A percentile compares a stretch with the other conserved stretches of the same genome.
Evolutionary conservation across 2,888 invertebrate genomes (phyloP).

Genomic region (Exocentrus adspersus): DNA sequence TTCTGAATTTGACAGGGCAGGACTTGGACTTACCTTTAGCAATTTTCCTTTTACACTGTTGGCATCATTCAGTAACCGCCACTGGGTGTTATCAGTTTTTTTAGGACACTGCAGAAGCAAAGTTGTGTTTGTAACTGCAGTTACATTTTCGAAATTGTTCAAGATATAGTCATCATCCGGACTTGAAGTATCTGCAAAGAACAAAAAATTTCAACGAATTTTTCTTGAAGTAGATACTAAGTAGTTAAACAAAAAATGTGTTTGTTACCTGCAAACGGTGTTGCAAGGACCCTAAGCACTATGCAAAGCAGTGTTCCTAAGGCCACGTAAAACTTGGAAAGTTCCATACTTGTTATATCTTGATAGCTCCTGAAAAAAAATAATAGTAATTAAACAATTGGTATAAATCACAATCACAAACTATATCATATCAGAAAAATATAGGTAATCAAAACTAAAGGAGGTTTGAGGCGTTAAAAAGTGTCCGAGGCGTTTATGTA

Average conservation of each 20-base stretch:
- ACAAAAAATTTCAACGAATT: constrained; percentile 3
- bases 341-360: constrained; percentile 34
- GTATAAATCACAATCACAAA: not conserved
- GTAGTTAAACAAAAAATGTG: no score
- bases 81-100: constrained; percentile 17
- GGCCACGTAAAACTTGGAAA: constrained; percentile 31
- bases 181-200: constrained; percentile 21
- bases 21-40: constrained; percentile 11
- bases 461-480: no score
- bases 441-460: no score
- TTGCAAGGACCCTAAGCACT: constrained; percentile 25
- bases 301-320: constrained; percentile 27
- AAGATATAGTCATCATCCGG: constrained; percentile 4
- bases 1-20: no score
- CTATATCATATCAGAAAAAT: no score
- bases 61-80: constrained; percentile 24
- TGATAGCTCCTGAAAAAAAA: constrained; percentile 38
- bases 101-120: constrained; percentile 31
- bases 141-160: constrained; percentile 32
- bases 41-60: constrained; percentile 12
- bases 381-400: not conserved
- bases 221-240: no score
- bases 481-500: no score
- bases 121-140: constrained; percentile 19
- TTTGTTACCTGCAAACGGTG: constrained; percentile 35